These are phyloP conservation scores for Pygoscelis antarcticus DNA, from an alignment of 2,113 vertebrate species.

Conservation along the genomic window DNA sequence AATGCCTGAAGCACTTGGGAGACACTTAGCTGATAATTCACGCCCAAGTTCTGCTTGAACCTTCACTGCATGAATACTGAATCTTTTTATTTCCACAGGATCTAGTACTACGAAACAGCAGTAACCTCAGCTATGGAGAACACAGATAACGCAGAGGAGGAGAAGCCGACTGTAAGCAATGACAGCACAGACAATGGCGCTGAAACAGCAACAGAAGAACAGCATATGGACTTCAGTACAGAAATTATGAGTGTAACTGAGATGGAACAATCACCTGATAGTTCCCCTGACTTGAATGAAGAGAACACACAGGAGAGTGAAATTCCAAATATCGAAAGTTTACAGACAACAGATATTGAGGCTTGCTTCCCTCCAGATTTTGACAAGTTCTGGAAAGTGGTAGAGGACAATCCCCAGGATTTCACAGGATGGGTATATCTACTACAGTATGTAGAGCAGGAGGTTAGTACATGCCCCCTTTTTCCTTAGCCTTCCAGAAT, in stretches of 20 bases:
- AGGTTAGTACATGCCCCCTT: slow-evolving; percentile 78
- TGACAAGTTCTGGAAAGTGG: slow-evolving; percentile 91
- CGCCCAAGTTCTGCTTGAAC: neutral
- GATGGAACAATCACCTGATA: slow-evolving; percentile 85
- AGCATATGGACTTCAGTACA: slow-evolving; percentile 72
- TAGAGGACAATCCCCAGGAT: slow-evolving; percentile 94
- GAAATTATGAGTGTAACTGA: slow-evolving; percentile 82
- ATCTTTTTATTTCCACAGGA: slow-evolving; percentile 36
- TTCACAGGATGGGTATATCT: slow-evolving; percentile 98
- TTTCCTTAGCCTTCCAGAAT: neutral
- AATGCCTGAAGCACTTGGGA: neutral
- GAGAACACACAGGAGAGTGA: slow-evolving; percentile 80
- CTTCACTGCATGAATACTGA: neutral
- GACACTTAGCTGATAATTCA: neutral
- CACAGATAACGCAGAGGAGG: slow-evolving; percentile 60
- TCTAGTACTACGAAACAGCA: neutral
- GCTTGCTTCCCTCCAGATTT: slow-evolving; percentile 85
- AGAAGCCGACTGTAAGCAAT: slow-evolving; percentile 37
- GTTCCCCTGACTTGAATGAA: slow-evolving; percentile 80
- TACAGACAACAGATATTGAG: slow-evolving; percentile 73
- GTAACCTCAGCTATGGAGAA: slow-evolving; percentile 69
- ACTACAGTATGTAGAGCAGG: slow-evolving; percentile 96
- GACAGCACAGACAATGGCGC: slow-evolving; percentile 38
- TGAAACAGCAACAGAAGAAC: slow-evolving; percentile 44
- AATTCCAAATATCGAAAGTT: slow-evolving; percentile 59